Percentiles rank a stretch among this genome's conserved stretches.
phyloP scores from a whole-genome alignment of 2,797 vertebrate species.

The Phrynocephalus guinanensis region DNA sequence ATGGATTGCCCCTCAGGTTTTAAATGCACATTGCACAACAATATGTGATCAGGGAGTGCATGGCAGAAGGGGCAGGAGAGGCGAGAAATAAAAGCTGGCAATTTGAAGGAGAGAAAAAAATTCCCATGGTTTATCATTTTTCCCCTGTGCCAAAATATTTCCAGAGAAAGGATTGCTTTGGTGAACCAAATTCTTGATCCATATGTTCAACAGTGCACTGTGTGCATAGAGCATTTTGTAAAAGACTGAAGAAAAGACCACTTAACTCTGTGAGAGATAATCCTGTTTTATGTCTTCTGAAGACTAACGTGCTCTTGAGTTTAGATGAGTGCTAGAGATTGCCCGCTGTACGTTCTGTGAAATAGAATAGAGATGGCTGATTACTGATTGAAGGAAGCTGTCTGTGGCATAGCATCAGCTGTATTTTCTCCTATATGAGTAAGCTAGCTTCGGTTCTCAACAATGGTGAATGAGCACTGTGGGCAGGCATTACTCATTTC shows the following conservation, averaged over 20 bases:
- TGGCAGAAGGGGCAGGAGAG: constrained; percentile 19
- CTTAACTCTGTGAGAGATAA: constrained; percentile 21
- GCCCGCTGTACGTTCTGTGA: not conserved
- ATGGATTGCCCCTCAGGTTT: constrained; percentile 2
- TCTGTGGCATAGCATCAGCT: not conserved
- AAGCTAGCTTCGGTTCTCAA: not conserved
- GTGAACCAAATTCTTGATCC: constrained; percentile 31
- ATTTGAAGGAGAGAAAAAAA: not conserved
- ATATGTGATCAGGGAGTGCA: constrained; percentile 16
- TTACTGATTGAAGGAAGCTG: not conserved
- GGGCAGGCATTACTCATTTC: not conserved
- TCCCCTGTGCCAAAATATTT: constrained; percentile 30
- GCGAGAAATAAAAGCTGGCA: constrained; percentile 41
- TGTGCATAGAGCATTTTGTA: constrained; percentile 5
- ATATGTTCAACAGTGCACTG: not conserved
- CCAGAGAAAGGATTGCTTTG: constrained; percentile 49
- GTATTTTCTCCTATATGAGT: not conserved
- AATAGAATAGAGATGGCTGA: constrained; percentile 10
- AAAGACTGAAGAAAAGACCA: not conserved
- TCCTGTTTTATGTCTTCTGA: not conserved
- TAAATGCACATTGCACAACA: constrained; percentile 16
- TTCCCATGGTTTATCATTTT: constrained; percentile 43
- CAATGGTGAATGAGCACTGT: not conserved
- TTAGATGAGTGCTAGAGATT: constrained; percentile 1
- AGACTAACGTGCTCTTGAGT: not conserved